Conservation (phyloP, 37 sponge, comb jelly and placozoan genomes). For the Axinella damicornis region DNA sequence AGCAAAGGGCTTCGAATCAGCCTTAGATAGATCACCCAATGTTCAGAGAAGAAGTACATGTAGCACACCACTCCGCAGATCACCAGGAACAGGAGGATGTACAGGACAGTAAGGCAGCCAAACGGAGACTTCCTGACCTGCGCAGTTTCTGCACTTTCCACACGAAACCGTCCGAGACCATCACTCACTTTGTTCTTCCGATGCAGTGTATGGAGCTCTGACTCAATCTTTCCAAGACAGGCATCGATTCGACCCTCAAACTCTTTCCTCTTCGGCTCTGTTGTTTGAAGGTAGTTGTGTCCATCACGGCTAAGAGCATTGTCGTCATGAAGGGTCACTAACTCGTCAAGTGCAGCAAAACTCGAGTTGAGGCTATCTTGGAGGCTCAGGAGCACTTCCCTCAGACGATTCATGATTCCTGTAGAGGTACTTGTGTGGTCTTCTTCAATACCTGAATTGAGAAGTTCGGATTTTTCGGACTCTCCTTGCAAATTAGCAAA, state of each 20-base stretch:
- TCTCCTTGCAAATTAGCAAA: background rate
- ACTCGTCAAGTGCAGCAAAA: background rate
- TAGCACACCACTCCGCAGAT: background rate
- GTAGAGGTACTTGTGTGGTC: background rate
- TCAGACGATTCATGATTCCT: background rate
- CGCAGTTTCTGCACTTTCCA: background rate
- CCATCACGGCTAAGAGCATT: background rate
- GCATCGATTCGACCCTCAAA: background rate
- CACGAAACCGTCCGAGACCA: background rate
- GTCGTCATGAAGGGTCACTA: constrained; percentile 12
- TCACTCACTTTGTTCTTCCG: too few species aligned
- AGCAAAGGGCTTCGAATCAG: constrained; percentile 79
- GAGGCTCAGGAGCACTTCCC: background rate
- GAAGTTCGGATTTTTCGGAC: background rate
- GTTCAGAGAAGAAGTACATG: constrained; percentile 22
- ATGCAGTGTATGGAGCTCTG: background rate
- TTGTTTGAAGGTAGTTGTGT: too few species aligned
- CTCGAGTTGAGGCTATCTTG: constrained; percentile 6
- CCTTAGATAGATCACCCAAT: constrained; percentile 57
- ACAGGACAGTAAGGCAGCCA: constrained; percentile 4
- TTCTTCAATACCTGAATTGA: background rate
- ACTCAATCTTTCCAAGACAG: background rate
- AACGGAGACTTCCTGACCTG: background rate
- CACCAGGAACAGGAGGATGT: constrained; percentile 5
- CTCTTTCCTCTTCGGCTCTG: background rate